phyloP scores from a whole-genome alignment of 2,797 vertebrate genomes.

The Macropodus opercularis region DNA sequence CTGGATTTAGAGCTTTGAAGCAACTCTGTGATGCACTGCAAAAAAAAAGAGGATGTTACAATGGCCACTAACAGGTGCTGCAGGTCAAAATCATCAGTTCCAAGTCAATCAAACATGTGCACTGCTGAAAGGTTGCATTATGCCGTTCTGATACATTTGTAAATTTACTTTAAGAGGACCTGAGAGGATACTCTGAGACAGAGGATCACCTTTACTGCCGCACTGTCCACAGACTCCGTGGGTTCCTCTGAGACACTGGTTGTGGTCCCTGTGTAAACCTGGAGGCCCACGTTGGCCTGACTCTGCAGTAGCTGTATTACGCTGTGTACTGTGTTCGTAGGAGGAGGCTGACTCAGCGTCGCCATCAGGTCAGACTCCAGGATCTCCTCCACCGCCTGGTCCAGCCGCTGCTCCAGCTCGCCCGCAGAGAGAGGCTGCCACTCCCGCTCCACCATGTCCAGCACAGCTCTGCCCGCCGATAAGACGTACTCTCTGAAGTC shows the following conservation, averaged over 20 bases:
- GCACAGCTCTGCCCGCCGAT: constrained; percentile 74
- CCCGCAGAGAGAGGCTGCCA: constrained; percentile 81
- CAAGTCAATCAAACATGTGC: no score
- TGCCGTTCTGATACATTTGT: neutral
- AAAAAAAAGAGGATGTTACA: neutral
- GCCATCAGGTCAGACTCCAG: constrained; percentile 77
- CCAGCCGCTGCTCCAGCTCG: constrained; percentile 82
- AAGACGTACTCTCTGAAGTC: constrained; percentile 47
- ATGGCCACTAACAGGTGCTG: neutral
- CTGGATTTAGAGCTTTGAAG: constrained; percentile 74
- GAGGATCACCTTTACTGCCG: constrained; percentile 50
- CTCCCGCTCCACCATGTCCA: constrained; percentile 81
- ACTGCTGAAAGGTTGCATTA: no score
- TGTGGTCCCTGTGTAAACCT: neutral
- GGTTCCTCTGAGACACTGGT: constrained; percentile 8
- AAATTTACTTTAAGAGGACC: neutral
- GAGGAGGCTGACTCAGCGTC: constrained; percentile 31
- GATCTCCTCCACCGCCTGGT: constrained; percentile 80
- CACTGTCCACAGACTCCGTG: constrained; percentile 9
- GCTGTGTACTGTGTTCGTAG: neutral
- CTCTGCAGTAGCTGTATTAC: constrained; percentile 28
- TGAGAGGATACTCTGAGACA: no score
- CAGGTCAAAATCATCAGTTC: neutral
- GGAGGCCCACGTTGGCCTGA: neutral
- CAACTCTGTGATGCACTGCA: constrained; percentile 75